Evolutionary conservation across 2,888 invertebrate species (phyloP), one percentile per base, ranked within the genome.

Genomic region (Lasioglossum calceatum): DNA sequence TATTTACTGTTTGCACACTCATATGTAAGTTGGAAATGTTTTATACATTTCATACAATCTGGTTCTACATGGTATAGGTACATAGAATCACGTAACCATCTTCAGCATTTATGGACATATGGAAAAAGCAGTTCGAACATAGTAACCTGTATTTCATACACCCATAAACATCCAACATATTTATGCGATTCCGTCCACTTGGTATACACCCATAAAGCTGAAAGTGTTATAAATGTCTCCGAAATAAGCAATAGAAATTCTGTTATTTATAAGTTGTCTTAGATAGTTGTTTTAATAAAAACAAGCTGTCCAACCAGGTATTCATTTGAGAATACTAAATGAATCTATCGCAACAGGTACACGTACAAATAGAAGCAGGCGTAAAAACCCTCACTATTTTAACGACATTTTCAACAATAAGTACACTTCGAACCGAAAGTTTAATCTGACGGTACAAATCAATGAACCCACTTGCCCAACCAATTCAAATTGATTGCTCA

Each of bases 401-500:
- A 64, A 32, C 16, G 32, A 64, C 16, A 32, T 32, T 19, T 16
- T 64, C 64, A 32, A 32, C 16, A 64, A 64, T 64, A 19, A 19
- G 19, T 8, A 19, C 32, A 64, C 16, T 8, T 2, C 32, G 64
- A 64, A 19, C 7, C 64, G 19, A 32, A 64, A 19, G 64, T 64
- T 64, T 64, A 70, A 70, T 70, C 39, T 39, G 70, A 36, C 23
- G 39, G 70, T 70, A 70, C 23, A 70, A 36, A 39, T 70, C 70
- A 39, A 39, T 39, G 36, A 70, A 23, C 5, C 32, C 70, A 23
- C 39, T 23, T 12, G 39, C 12, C 23, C 12, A 4, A 70, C 10
- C 70, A 39, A 23, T 70, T 36, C 70, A 19, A 70, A 70, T 70
- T 39, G 70, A 70, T 70, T 70, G 70, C 23, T 19, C 70, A 70